These are phyloP conservation scores for Torymus tubicola DNA, from an alignment of 2,888 invertebrate genomes.

Conservation along the genomic window DNA sequence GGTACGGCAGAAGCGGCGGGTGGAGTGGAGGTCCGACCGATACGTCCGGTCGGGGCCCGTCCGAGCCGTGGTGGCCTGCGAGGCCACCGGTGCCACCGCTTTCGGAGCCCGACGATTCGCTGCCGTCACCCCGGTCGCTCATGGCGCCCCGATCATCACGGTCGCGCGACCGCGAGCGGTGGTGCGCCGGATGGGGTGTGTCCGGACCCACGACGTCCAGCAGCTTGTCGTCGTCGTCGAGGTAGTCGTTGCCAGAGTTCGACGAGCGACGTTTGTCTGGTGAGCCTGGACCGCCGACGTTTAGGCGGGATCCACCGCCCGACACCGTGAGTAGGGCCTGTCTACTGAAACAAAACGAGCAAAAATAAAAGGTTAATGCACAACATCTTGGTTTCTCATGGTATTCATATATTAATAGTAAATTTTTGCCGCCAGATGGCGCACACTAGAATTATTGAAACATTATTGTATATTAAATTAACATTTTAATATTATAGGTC, in stretches of 20 bases:
- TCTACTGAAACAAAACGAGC: conserved; percentile 74
- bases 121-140: conserved; percentile 73
- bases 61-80: conserved; percentile 75
- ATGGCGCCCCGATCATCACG: conserved; percentile 59
- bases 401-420: too few species aligned
- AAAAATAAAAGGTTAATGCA: background rate
- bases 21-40: conserved; percentile 96
- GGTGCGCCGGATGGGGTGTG: conserved; percentile 83
- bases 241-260: conserved; percentile 72
- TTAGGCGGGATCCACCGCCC: conserved; percentile 73
- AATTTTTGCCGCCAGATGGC: too few species aligned
- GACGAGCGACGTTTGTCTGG: conserved; percentile 73
- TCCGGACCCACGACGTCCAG: conserved; percentile 93
- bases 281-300: conserved; percentile 72
- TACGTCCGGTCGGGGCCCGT: conserved; percentile 91
- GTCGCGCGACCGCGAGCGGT: conserved; percentile 71
- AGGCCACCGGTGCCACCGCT: conserved; percentile 78
- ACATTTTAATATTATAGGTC: too few species aligned
- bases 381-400: too few species aligned
- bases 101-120: conserved; percentile 74
- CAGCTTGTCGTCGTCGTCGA: conserved; percentile 89
- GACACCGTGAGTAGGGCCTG: conserved; percentile 76
- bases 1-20: conserved; percentile 93
- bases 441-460: too few species aligned
- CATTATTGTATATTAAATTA: too few species aligned